Evolutionary conservation across 2,888 invertebrate species (phyloP).

Genomic region (Mesochorus sp.): DNA sequence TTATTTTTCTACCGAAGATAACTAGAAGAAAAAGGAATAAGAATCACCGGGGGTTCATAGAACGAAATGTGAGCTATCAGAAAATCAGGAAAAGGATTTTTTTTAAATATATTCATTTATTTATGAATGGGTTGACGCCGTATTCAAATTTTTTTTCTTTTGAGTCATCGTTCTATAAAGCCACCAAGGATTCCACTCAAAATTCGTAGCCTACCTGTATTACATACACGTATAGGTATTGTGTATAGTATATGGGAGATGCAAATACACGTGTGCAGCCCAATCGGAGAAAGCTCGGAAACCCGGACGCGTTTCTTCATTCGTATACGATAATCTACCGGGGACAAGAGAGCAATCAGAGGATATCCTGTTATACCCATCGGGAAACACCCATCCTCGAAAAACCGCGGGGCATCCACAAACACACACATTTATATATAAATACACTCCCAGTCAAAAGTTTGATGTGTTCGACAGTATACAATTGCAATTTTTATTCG

Average conservation of each 20-base stretch:
- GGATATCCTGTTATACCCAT: constrained; percentile 78
- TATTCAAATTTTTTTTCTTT: constrained; percentile 49
- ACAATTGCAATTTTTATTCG: too few species aligned
- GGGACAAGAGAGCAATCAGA: constrained; percentile 78
- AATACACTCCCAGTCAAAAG: too few species aligned
- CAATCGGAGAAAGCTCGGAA: constrained; percentile 36
- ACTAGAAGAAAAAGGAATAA: too few species aligned
- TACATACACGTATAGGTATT: neutral
- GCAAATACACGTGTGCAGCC: constrained; percentile 46
- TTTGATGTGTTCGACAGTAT: too few species aligned
- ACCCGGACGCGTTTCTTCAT: constrained; percentile 42
- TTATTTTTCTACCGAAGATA: too few species aligned
- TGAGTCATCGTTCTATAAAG: constrained; percentile 40
- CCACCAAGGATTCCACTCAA: constrained; percentile 26
- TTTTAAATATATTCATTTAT: too few species aligned
- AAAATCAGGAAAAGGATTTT: too few species aligned
- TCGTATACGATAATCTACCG: constrained; percentile 69
- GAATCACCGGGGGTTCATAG: too few species aligned
- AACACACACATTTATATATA: neutral
- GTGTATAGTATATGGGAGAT: constrained; percentile 31
- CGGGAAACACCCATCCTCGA: constrained; percentile 75
- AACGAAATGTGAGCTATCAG: too few species aligned
- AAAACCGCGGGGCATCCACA: constrained; percentile 47
- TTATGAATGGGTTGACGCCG: too few species aligned
- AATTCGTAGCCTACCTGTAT: neutral